These are phyloP conservation scores for Sceloporus undulatus DNA, from an alignment of 2,113 vertebrate species.

Conservation along the genomic window DNA sequence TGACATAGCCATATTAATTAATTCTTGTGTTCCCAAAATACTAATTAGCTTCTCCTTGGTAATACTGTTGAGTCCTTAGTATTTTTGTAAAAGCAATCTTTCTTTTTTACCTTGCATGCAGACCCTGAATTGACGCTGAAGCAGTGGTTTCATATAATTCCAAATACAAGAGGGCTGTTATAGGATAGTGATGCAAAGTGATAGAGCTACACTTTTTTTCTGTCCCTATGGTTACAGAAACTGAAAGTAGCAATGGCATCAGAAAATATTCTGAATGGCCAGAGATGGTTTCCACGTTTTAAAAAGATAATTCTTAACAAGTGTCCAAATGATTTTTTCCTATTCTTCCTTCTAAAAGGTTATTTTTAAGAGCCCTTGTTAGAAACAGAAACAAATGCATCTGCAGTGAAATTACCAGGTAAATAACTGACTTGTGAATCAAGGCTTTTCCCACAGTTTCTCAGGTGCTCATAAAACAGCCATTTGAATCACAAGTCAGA, in stretches of 20 bases:
- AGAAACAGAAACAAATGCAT: neutral
- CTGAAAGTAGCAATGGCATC: neutral
- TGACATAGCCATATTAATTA: neutral
- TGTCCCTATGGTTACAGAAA: neutral
- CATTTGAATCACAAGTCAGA: neutral
- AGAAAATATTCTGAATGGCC: too few relatives aligned
- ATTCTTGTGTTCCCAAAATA: neutral
- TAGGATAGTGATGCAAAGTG: neutral
- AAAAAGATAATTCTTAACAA: neutral
- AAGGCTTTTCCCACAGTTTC: neutral
- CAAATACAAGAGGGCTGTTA: conserved; percentile 1
- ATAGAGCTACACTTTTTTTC: neutral
- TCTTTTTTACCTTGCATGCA: conserved; percentile 6
- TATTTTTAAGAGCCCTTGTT: neutral
- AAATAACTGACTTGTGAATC: neutral
- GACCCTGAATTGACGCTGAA: neutral
- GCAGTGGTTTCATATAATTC: neutral
- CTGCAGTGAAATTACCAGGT: too few relatives aligned
- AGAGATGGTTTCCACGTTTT: neutral
- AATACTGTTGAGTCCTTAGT: neutral
- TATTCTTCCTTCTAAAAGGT: neutral
- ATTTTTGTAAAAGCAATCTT: too few relatives aligned
- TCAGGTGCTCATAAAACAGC: neutral
- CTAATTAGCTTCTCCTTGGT: neutral
- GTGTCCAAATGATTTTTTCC: neutral